Conservation (phyloP, 2,888 invertebrate genomes). For the Brachyopa scutellaris region DNA sequence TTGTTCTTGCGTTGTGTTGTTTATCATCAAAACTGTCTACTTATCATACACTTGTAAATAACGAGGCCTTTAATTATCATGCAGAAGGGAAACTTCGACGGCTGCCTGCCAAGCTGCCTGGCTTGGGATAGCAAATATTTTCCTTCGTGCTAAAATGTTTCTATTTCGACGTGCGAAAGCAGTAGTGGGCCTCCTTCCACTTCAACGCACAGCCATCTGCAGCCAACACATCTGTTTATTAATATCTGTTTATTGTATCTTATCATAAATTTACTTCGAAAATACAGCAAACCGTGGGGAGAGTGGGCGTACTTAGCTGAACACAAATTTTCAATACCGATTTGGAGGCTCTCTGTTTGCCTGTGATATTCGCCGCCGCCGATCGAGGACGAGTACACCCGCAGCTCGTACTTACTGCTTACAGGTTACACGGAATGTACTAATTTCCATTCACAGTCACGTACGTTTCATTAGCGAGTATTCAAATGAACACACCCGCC, state of each 20-base stretch:
- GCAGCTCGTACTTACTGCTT: background rate
- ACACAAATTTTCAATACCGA: slow-evolving; percentile 34
- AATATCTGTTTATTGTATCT: slow-evolving; percentile 37
- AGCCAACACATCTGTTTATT: slow-evolving; percentile 44
- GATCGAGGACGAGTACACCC: background rate
- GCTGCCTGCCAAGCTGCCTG: too few species aligned
- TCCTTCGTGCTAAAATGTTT: slow-evolving; percentile 30
- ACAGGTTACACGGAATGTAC: slow-evolving; percentile 36
- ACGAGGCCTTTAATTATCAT: slow-evolving; percentile 37
- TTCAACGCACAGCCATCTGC: background rate
- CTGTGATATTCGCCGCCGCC: background rate
- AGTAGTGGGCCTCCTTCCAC: background rate
- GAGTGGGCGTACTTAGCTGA: background rate
- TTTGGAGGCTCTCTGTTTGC: background rate
- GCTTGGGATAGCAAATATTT: slow-evolving; percentile 35
- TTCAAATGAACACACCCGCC: slow-evolving; percentile 56
- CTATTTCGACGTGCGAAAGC: slow-evolving; percentile 20
- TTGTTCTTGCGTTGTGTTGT: slow-evolving; percentile 34
- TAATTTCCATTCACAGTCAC: slow-evolving; percentile 68
- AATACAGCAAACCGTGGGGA: background rate
- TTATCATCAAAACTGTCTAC: slow-evolving; percentile 45
- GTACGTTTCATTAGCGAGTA: slow-evolving; percentile 68
- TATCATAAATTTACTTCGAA: slow-evolving; percentile 49
- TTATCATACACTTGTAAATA: slow-evolving; percentile 50
- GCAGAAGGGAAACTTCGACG: slow-evolving; percentile 38